Base-by-base conservation (phyloP, 2,888 invertebrate species). In the Hanleya hanleyi region DNA sequence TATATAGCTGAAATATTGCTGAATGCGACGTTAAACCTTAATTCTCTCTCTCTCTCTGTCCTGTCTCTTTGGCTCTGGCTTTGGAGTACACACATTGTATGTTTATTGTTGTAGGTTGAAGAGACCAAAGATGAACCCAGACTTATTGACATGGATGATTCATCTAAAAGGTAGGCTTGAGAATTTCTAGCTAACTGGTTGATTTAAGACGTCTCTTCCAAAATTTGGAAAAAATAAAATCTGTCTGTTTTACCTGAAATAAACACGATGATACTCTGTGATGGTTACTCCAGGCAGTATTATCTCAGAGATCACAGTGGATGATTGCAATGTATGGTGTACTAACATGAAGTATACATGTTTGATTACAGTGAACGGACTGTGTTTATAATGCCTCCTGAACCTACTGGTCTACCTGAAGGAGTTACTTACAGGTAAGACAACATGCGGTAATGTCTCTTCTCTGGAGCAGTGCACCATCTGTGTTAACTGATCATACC, bases 331-430 rank as follows among this genome's bases (percentile, higher is more conserved):
- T 41, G 7, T 41, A 47, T 47, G 47, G 22, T 5, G 7, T 1
- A n/a, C n/a, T n/a, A n/a, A n/a, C n/a, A n/a, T n/a, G n/a, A n/a
- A n/a, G n/a, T n/a, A n/a, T 75, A 15, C 7, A n/a, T 41, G 47
- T 41, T 15, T 41, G n/a, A 41, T 41, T 79, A 47, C 74, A 86
- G 88, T 77, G 98, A 99, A 91, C 92, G 97, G 77, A 98, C 98
- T 18, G 97, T 98, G 75, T 97, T 97, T 88, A 96, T 99, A 78
- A 93, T 97, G 87, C 97, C 98, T 32, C 98, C 99, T 0, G 98
- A 98, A 89, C 94, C 94, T 9, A 83, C 81, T 1, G 88, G 87
- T n/a, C 75, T 88, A 33, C 88, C 88, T 49, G 84, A 85, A 47
- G 88, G 87, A 12, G 78, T 77, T n/a, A 82, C 70, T 47, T 89